phyloP scores from a whole-genome alignment of 2,797 vertebrate species.

The Huso huso region DNA sequence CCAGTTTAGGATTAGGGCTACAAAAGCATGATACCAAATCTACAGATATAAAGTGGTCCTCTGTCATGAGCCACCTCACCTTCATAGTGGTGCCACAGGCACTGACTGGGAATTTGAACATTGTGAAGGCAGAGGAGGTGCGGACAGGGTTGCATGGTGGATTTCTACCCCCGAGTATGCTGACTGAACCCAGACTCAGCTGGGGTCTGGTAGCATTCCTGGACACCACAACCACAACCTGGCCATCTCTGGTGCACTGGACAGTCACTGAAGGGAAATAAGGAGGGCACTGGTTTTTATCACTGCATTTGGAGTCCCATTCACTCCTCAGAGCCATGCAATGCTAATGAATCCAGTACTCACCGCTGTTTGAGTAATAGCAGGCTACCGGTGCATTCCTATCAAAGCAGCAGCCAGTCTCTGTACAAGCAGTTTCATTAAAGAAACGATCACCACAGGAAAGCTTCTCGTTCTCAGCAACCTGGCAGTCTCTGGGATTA shows the following conservation, averaged over 20 bases:
- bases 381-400: conserved; percentile 30
- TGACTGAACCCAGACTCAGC: conserved; percentile 40
- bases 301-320: not conserved
- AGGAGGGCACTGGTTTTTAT: not conserved
- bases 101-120: conserved; percentile 53
- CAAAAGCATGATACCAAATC: no score
- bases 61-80: conserved; percentile 25
- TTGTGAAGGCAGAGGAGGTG: conserved; percentile 38
- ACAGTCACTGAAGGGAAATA: conserved; percentile 45
- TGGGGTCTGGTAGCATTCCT: conserved; percentile 46
- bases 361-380: conserved; percentile 49
- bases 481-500: conserved; percentile 27
- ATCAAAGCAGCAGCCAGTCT: conserved; percentile 50
- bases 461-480: conserved; percentile 28
- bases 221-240: conserved; percentile 49
- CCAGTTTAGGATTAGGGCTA: no score
- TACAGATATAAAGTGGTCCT: no score
- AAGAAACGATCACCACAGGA: conserved; percentile 33
- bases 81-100: conserved; percentile 41
- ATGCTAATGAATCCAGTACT: conserved; percentile 13
- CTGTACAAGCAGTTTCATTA: conserved; percentile 19
- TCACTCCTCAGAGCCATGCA: not conserved
- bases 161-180: conserved; percentile 29
- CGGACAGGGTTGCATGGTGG: conserved; percentile 31
- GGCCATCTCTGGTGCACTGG: conserved; percentile 53